Conservation (phyloP, 2,113 vertebrate genomes). For the Archilochus colubris region DNA sequence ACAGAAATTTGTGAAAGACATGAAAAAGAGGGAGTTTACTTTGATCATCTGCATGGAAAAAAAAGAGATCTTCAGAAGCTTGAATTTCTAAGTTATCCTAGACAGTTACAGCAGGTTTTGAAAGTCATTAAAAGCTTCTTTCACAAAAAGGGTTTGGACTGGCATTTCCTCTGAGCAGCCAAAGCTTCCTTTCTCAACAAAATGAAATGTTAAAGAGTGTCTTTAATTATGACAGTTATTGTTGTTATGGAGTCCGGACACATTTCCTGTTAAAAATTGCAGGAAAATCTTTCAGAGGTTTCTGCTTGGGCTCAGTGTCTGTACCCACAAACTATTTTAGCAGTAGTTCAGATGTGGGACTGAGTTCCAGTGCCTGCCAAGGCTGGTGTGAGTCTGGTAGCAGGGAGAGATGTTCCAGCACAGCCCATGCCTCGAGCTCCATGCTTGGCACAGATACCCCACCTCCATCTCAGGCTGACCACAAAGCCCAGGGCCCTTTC, state of each 20-base stretch:
- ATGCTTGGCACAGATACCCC: not conserved
- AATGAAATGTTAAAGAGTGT: not conserved
- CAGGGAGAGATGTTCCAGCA: not conserved
- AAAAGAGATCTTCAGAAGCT: not conserved
- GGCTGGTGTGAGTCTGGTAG: not conserved
- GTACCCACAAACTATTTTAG: not conserved
- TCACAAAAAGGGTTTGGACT: not conserved
- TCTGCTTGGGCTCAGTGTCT: not conserved
- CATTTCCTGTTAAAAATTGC: not conserved
- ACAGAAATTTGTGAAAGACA: not conserved
- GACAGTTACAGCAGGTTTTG: not conserved
- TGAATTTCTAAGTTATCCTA: not conserved
- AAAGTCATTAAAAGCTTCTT: not conserved
- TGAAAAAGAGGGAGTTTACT: not conserved
- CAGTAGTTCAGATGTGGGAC: not conserved
- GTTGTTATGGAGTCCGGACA: not conserved
- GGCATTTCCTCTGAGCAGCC: not conserved
- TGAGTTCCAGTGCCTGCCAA: not conserved
- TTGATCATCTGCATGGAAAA: not conserved
- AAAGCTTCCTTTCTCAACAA: not conserved
- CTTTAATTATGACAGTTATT: not conserved
- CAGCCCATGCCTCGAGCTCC: fast-evolving
- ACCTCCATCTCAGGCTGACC: not conserved
- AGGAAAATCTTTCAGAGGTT: not conserved
- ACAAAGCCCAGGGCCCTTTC: not conserved